These are phyloP conservation scores for Camelus bactrianus DNA, from an alignment of 2,113 vertebrate genomes.

Conservation along the genomic window DNA sequence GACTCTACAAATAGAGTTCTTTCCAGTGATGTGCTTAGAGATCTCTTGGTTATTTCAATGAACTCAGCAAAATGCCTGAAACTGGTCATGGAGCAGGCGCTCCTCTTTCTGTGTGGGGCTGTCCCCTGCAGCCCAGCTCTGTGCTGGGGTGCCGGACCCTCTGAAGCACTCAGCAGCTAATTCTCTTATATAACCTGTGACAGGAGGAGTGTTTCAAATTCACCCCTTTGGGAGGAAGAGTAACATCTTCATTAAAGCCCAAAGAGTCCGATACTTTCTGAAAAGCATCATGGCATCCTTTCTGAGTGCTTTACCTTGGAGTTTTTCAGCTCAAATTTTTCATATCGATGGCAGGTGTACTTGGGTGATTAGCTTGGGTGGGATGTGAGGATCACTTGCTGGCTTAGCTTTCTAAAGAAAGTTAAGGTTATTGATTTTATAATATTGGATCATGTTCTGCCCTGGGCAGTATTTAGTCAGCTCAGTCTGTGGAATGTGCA, in stretches of 20 bases:
- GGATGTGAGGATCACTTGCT: neutral
- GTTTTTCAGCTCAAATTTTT: constrained; percentile 38
- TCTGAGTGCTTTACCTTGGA: neutral
- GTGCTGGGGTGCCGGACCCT: no score
- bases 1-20: neutral
- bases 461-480: neutral
- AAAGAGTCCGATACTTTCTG: neutral
- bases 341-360: neutral
- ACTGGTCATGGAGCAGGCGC: neutral
- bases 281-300: neutral
- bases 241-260: neutral
- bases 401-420: neutral
- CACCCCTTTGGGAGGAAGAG: neutral
- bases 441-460: neutral
- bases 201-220: neutral
- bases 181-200: neutral
- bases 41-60: neutral
- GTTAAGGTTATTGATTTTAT: constrained; percentile 10
- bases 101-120: neutral
- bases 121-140: accelerated
- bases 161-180: neutral
- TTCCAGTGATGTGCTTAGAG: neutral
- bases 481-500: neutral
- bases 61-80: neutral
- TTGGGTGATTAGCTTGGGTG: neutral